Percentiles rank a stretch among this genome's conserved stretches.
Conservation (phyloP, 2,797 vertebrate genomes). For the Danio choprae region DNA sequence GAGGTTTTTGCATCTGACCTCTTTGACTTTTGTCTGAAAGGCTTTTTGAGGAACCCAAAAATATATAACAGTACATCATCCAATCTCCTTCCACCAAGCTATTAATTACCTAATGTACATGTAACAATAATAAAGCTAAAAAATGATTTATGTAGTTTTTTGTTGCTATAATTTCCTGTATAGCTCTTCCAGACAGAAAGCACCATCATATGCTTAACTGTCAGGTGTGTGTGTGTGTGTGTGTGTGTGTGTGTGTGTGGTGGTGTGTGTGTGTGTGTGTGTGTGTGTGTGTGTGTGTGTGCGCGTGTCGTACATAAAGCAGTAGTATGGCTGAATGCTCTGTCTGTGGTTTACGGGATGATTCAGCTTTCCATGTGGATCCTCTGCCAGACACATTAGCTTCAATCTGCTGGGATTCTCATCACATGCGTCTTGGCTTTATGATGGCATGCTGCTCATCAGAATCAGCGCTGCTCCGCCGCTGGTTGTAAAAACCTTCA, state of each 20-base stretch:
- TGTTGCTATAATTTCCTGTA: conserved; percentile 7
- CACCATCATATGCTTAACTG: conserved; percentile 20
- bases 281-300: neutral
- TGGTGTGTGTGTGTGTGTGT: neutral
- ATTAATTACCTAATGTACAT: too few relatives aligned
- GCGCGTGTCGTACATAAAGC: conserved; percentile 5
- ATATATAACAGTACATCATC: too few relatives aligned
- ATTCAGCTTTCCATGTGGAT: conserved; percentile 61
- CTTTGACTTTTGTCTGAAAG: too few relatives aligned
- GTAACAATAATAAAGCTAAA: too few relatives aligned
- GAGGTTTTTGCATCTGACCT: too few relatives aligned
- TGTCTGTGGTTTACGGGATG: conserved; percentile 63
- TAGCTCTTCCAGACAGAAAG: conserved; percentile 6
- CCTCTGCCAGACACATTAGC: conserved; percentile 73
- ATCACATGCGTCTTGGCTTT: conserved; percentile 67
- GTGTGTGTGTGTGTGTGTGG: too few relatives aligned
- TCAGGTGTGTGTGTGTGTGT: conserved; percentile 46
- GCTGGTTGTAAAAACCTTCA: conserved; percentile 44
- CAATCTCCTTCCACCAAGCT: too few relatives aligned
- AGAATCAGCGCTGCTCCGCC: conserved; percentile 37
- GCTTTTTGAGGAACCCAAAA: too few relatives aligned
- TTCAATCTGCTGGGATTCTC: conserved; percentile 73
- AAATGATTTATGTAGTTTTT: too few relatives aligned
- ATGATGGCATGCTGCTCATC: conserved; percentile 66
- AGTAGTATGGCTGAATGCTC: conserved; percentile 54